A percentile compares a stretch with the other conserved stretches of the same genome.
Conservation (phyloP, 2,797 vertebrate genomes). For the Ctenosaura bakeri region DNA sequence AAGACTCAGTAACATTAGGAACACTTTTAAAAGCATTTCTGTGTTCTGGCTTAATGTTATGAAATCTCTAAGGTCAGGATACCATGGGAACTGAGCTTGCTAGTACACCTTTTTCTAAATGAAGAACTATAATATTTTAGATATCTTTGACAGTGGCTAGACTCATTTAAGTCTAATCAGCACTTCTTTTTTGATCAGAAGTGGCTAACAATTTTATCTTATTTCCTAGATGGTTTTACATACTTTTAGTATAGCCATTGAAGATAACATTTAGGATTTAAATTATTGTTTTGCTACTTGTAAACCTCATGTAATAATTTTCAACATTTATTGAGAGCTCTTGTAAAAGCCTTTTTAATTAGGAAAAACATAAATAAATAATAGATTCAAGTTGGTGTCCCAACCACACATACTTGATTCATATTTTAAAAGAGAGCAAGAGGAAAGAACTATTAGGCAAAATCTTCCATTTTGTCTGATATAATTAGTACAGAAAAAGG, state of each 20-base stretch:
- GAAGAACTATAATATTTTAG: constrained; percentile 24
- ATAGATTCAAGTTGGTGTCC: neutral
- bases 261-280: neutral
- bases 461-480: neutral
- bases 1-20: constrained; percentile 22
- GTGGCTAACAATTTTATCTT: neutral
- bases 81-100: constrained; percentile 14
- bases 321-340: neutral
- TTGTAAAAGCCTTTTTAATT: neutral
- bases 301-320: neutral
- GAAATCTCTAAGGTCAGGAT: constrained; percentile 19
- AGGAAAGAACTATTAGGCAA: neutral
- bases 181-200: neutral
- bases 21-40: constrained; percentile 20
- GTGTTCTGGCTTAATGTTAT: constrained; percentile 24
- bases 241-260: neutral
- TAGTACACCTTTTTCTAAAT: neutral
- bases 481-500: neutral
- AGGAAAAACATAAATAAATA: neutral
- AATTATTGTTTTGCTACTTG: neutral
- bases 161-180: constrained; percentile 18
- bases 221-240: constrained; percentile 22
- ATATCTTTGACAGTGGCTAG: constrained; percentile 16
- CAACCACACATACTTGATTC: neutral
- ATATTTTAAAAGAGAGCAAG: neutral